Conservation (phyloP, 2,888 invertebrate species). For the Ametastegia equiseti region DNA sequence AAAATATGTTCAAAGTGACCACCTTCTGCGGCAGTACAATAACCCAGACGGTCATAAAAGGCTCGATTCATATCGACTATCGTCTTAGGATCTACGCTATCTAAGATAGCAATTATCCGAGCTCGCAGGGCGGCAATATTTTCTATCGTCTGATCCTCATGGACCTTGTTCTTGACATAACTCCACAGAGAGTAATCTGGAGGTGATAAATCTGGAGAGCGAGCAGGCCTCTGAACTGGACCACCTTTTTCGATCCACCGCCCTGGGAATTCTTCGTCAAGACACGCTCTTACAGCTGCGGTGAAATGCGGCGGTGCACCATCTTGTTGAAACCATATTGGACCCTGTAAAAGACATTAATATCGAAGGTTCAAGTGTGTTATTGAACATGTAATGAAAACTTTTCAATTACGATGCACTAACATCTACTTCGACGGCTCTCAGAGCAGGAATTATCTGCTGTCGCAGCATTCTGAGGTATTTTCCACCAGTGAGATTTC, state of each 20-base stretch:
- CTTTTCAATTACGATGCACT: background rate
- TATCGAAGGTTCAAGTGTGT: too few species aligned
- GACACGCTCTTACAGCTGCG: background rate
- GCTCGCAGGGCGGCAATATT: background rate
- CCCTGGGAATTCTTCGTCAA: background rate
- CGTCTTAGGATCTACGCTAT: too few species aligned
- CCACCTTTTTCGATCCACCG: background rate
- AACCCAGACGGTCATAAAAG: background rate
- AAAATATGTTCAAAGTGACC: background rate
- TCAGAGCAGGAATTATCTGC: background rate
- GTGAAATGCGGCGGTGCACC: conserved; percentile 17
- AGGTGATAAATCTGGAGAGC: background rate
- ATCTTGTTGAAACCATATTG: conserved; percentile 7
- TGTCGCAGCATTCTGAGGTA: background rate
- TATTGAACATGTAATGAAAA: background rate
- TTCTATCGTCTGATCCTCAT: background rate
- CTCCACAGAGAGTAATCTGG: background rate
- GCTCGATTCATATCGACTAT: too few species aligned
- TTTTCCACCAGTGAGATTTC: background rate
- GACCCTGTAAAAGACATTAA: background rate
- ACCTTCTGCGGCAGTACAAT: background rate
- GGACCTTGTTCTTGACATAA: background rate
- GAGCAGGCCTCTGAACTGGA: background rate
- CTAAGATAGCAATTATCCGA: background rate
- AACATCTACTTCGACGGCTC: background rate